Evolutionary conservation across 2,113 vertebrate species (phyloP).

Genomic region (Oryzias woworae): DNA sequence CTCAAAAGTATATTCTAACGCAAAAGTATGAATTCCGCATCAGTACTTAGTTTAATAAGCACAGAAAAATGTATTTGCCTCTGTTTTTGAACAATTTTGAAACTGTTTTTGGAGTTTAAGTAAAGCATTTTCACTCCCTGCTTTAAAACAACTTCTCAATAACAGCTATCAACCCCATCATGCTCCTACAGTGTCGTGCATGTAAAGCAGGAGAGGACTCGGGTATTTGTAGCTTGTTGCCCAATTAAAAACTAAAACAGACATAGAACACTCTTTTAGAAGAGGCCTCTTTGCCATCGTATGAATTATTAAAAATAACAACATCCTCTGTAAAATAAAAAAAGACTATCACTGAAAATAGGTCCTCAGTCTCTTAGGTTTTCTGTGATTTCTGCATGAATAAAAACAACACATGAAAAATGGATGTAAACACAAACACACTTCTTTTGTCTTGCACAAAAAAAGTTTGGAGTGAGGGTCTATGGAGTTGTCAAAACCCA

Average conservation of each 20-base stretch:
- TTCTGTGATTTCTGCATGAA: background rate
- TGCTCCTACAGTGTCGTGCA: background rate
- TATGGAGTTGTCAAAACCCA: slow-evolving; percentile 17
- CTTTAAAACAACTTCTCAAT: background rate
- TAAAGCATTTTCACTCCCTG: background rate
- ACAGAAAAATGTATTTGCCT: background rate
- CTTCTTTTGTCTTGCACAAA: background rate
- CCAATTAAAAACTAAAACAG: slow-evolving; percentile 4
- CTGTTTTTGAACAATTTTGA: background rate
- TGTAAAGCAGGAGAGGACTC: too few species aligned
- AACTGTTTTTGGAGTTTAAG: background rate
- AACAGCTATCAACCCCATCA: slow-evolving; percentile 6
- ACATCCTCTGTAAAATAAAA: slow-evolving; percentile 9
- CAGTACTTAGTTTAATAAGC: background rate
- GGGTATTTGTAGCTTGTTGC: background rate
- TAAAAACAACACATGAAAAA: background rate
- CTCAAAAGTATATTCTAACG: too few species aligned
- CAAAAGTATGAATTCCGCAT: too few species aligned
- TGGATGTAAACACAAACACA: background rate
- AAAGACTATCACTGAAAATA: background rate
- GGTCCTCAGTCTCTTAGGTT: background rate
- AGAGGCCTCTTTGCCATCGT: too few species aligned
- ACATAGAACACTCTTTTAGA: slow-evolving; percentile 5
- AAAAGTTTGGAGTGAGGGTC: background rate
- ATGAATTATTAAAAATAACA: slow-evolving; percentile 21